Evolutionary conservation across 2,888 invertebrate genomes (phyloP), one percentile per base, ranked within the genome.

Genomic region (Graphium colonna): DNA sequence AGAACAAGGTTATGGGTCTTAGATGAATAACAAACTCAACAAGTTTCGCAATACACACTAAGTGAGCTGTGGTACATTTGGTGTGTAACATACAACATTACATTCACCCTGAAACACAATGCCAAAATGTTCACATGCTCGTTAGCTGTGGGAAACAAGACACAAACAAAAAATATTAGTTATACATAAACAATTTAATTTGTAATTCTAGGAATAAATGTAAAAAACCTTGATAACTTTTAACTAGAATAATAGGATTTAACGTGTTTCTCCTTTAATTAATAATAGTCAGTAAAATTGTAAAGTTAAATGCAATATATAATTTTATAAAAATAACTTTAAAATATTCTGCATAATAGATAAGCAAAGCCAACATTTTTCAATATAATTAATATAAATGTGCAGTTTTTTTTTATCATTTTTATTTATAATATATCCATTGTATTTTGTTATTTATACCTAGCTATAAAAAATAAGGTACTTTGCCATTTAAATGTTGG

Each of bases 51-150:
- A 86, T 65, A 56, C 63, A 48, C 56, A 55, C 65, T 60, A 65
- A 69, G 68, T 72, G 72, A 74, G 70, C 75, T 67, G 71, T 61
- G 61, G 60, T 67, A 69, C 59, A 60, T 64, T 64, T 58, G 54
- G 69, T 68, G 59, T 69, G 67, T 70, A 66, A 70, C 63, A 63
- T 64, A 67, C 69, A 65, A 65, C 52, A 69, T 69, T 77, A 77
- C 79, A 79, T 79, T 79, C 76, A 77, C 78, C 67, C 62, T 71
- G 56, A 74, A 69, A 68, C 86, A 88, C 87, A 88, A 87, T 87
- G 82, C 75, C 78, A 72, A 75, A 73, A 74, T 68, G 69, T 87
- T 88, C 87, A 78, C 88, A 88, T 80, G 74, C 75, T 59, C 59
- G 55, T 47, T 54, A 51, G 61, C 38, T 61, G 65, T 68, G 68